phyloP scores from a whole-genome alignment of 2,113 vertebrate genomes.

The Physeter macrocephalus region DNA sequence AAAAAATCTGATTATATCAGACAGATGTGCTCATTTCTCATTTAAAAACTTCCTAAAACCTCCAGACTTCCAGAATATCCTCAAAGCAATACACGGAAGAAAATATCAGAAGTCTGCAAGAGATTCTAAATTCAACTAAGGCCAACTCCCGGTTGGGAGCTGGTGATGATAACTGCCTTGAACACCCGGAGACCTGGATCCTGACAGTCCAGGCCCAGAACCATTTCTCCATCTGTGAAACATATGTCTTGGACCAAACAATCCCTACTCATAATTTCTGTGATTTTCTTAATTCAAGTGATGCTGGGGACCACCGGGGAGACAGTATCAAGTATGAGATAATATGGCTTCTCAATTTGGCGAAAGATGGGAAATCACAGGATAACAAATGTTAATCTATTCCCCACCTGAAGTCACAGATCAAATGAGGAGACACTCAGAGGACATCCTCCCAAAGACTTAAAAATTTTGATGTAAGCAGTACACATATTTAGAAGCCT shows the following conservation, averaged over 20 bases:
- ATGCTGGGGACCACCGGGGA: accelerated
- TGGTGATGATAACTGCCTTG: not conserved
- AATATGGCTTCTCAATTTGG: not conserved
- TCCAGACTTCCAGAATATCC: not conserved
- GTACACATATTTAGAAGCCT: not conserved
- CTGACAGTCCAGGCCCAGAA: not conserved
- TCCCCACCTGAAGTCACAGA: not conserved
- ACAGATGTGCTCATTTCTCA: not conserved
- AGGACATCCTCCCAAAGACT: not conserved
- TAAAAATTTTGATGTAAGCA: not conserved
- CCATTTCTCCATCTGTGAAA: not conserved
- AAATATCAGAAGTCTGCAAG: too few species aligned
- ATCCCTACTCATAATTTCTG: not conserved
- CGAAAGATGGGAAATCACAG: not conserved
- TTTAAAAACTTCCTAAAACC: not conserved
- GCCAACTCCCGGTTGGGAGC: accelerated
- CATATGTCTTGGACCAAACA: accelerated
- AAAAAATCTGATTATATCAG: not conserved
- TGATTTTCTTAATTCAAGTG: too few species aligned
- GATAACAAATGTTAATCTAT: too few species aligned
- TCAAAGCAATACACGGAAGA: not conserved
- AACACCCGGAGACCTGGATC: not conserved
- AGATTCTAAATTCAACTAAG: not conserved
- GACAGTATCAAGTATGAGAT: not conserved
- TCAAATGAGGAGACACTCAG: not conserved